Evolutionary conservation across 64 coral and sea anemone species (phyloP), one percentile per base, ranked within the genome.

Genomic region (Acropora tenuis): DNA sequence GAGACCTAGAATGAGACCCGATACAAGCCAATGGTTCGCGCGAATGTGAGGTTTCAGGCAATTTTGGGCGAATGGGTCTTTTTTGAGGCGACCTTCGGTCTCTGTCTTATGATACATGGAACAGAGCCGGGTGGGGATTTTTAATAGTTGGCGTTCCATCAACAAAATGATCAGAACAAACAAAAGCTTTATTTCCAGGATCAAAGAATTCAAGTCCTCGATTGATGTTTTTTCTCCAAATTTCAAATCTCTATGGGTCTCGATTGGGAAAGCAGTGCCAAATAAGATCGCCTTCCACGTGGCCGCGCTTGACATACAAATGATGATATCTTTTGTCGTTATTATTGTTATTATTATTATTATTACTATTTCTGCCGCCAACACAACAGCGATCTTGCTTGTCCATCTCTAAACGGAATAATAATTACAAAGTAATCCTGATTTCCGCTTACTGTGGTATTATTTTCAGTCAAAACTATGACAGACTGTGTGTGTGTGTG

Each of bases 101-200:
- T 58, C 66, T 72, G 61, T 92, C 90, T 5, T 60, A 86, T 92
- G 41, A 52, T 43, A 41, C n/a, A 80, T 86, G 74, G 48, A 86
- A 92, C 69, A 86, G 66, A 48, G 48, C 86, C 11, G 81, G 73
- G 43, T 84, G 80, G 40, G 73, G 80, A 68, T 92, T 92, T n/a
- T 61, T 77, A 2, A 40, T n/a, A 44, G 69, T 66, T 74, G 69
- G 40, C 59, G 78, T 86, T 92, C 81, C 82, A 92, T 86, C 90
- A 53, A 92, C 59, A 49, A 92, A 86, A 58, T 92, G 73, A 75
- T 92, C 86, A 40, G 90, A 92, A 85, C 80, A 91, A 43, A 92
- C 90, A 76, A 82, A 76, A 71, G 76, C 86, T 55, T 77, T 42
- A 43, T 72, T 71, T 50, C 73, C 80, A 84, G 80, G 90, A 60